Evolutionary conservation across 1,140 invertebrate species (phyloP).

Genomic region (Bathynomus jamesi): DNA sequence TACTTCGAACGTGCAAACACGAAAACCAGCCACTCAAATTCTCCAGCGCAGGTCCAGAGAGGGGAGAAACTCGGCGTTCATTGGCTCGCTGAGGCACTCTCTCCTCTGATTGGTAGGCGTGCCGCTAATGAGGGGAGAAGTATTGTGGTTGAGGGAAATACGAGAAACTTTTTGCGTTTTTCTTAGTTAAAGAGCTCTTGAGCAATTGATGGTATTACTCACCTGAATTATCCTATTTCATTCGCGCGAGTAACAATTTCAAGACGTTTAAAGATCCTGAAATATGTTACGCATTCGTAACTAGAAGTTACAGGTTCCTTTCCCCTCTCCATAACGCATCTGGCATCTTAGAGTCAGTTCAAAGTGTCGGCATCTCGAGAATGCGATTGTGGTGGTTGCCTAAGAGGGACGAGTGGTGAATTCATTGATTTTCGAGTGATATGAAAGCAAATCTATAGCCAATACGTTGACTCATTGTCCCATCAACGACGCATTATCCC

Average conservation of each 20-base stretch:
- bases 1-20: slow-evolving; percentile 30
- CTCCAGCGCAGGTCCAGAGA: slow-evolving; percentile 12
- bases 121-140: slow-evolving; percentile 30
- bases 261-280: not conserved
- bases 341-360: slow-evolving; percentile 5
- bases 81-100: slow-evolving; percentile 18
- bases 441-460: slow-evolving; percentile 30
- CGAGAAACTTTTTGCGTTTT: slow-evolving; percentile 15
- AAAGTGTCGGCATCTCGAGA: slow-evolving; percentile 28
- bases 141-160: slow-evolving; percentile 28
- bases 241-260: not conserved
- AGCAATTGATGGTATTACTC: slow-evolving; percentile 1
- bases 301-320: not conserved
- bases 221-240: slow-evolving; percentile 1
- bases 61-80: slow-evolving; percentile 10
- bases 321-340: not conserved
- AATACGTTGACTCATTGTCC: slow-evolving; percentile 29
- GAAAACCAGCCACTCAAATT: slow-evolving; percentile 26
- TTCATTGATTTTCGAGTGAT: slow-evolving; percentile 30
- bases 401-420: slow-evolving; percentile 29
- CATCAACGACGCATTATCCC: slow-evolving; percentile 30
- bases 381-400: slow-evolving; percentile 27
- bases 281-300: not conserved
- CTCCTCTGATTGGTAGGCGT: slow-evolving; percentile 16
- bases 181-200: not conserved